Evolutionary conservation across 2,888 invertebrate genomes (phyloP), one percentile per base, ranked within the genome.

Genomic region (Stenotaenia linearis): DNA sequence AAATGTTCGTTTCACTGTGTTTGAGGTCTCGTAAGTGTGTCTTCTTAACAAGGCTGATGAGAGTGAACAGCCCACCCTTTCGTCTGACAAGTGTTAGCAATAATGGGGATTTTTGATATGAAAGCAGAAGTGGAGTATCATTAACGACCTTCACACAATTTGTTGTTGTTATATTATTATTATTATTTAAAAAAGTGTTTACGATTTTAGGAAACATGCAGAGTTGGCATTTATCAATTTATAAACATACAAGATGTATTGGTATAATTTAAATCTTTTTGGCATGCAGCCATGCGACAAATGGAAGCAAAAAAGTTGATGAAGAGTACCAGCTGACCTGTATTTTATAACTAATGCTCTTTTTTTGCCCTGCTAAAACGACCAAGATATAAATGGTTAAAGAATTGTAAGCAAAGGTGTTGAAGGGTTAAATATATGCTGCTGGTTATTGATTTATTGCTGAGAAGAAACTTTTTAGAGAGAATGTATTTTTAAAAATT

Each of bases 301-400:
- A 69, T 69, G 69, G 69, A 69, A 28, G 69, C 28, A 23, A 23
- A 69, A 69, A 69, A 69, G 69, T 69, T 69, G 69, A 69, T 69
- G 69, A 69, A 69, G 69, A 69, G 69, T 69, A 69, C 69, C 69
- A 69, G 69, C 69, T 69, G 69, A 69, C 69, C 69, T 28, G 69
- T 69, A 69, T 69, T 69, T 69, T 69, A 69, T 69, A 10, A 69
- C 25, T 12, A 69, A n/a, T 50, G 50, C 18, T 69, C 10, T 9
- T 69, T 69, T 69, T 69, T 23, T 69, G 10, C 18, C n/a, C 18
- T 50, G 18, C 21, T 18, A 28, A 69, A 69, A 69, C 28, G 9
- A 69, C 23, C 28, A 12, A 69, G 25, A 69, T 69, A 69, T 69
- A 69, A 69, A 69, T 69, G 69, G 28, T 12, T 28, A 10, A 28